These are phyloP conservation scores for Malacosoma neustria DNA, from an alignment of 2,888 invertebrate genomes.

Conservation along the genomic window DNA sequence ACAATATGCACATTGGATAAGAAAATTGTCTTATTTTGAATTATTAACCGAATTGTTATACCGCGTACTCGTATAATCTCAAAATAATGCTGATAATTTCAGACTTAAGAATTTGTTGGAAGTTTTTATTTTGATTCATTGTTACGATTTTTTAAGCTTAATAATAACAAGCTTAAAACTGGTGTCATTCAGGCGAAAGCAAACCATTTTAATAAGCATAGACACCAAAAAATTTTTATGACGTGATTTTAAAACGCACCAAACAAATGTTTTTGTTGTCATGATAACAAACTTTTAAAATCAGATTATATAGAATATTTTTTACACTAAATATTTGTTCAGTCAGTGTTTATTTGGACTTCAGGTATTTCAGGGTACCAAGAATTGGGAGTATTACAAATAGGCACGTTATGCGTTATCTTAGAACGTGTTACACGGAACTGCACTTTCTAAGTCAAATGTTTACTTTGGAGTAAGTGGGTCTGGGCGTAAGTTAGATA, in stretches of 20 bases:
- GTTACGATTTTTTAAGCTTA: too few relatives aligned
- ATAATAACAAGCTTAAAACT: too few relatives aligned
- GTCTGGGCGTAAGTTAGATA: constrained; percentile 57
- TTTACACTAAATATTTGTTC: neutral
- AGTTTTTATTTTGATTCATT: too few relatives aligned
- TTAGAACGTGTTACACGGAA: constrained; percentile 63
- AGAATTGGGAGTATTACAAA: constrained; percentile 52
- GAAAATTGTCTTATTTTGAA: too few relatives aligned
- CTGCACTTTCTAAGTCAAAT: constrained; percentile 73
- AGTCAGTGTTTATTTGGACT: constrained; percentile 17
- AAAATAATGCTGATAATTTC: too few relatives aligned
- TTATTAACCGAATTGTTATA: too few relatives aligned
- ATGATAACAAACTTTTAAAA: neutral
- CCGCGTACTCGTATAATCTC: too few relatives aligned
- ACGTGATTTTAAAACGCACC: neutral
- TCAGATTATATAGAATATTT: neutral
- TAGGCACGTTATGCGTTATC: constrained; percentile 52
- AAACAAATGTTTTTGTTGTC: neutral
- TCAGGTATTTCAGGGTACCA: constrained; percentile 37
- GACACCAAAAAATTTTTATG: too few relatives aligned
- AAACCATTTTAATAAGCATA: too few relatives aligned
- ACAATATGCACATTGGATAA: too few relatives aligned
- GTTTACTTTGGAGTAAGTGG: constrained; percentile 61
- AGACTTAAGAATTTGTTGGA: too few relatives aligned
- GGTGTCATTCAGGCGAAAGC: too few relatives aligned